Evolutionary conservation across 2,888 invertebrate genomes (phyloP), one percentile per base, ranked within the genome.

Genomic region (Dugesia japonica): DNA sequence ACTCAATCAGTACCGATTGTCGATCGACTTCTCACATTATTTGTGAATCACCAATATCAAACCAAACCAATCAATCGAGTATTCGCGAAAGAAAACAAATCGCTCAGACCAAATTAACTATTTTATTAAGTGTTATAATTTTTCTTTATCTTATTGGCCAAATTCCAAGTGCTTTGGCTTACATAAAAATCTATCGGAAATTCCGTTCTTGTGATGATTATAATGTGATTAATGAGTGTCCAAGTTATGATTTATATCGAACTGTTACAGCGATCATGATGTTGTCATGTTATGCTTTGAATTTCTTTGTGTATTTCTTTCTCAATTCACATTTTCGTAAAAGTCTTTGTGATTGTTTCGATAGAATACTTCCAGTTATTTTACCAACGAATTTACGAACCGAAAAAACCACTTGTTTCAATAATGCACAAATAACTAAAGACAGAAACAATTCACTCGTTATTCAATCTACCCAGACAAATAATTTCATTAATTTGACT

Each of bases 281-380:
- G 27, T 27, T 76, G 20, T 27, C 71, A 0, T 20, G 56, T 28
- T 76, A 76, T 71, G 28, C 72, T 28, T 73, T 28, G 26, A 76
- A 42, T 20, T 76, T 76, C 23, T 76, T 76, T 27, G 28, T 76
- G 0, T 76, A 76, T 27, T 76, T 76, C n/a, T 56, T 56, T 1
- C 73, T 76, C 26, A 76, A 76, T 71, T 71, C 71, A n/a, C 76
- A 76, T 71, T 76, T 76, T 26, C 76, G 76, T 31, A n/a, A 31
- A 28, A 31, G 26, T 33, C 38, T 73, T 1, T 73, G 17, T 23
- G 56, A 56, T 56, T 56, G 56, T 56, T 56, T 56, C 17, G 56
- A 56, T 56, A n/a, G 56, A 56, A 56, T 56, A 20, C 17, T 56
- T 1, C 56, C 56, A 56, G n/a, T n/a, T 4, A 56, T 20, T 20